Evolutionary conservation across 1,140 invertebrate genomes (phyloP).

Genomic region (Tribolium castaneum): DNA sequence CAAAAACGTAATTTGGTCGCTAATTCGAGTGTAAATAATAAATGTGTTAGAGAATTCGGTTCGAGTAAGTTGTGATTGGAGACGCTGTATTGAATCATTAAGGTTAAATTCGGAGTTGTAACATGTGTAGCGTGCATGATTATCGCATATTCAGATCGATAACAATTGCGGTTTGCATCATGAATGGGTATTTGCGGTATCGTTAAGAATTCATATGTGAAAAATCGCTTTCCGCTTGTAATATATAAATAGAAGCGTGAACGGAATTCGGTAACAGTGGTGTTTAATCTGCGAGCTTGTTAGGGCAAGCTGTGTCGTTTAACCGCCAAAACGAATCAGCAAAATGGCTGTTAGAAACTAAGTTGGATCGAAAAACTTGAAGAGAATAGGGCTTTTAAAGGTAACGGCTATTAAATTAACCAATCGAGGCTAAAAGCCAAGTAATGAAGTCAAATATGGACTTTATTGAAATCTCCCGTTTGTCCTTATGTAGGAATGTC

Average conservation of each 20-base stretch:
- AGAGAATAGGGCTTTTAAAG: slow-evolving; percentile 27
- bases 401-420: slow-evolving; percentile 34
- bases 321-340: slow-evolving; percentile 33
- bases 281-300: slow-evolving; percentile 28
- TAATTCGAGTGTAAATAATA: slow-evolving; percentile 12
- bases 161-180: slow-evolving; percentile 16
- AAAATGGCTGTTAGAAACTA: slow-evolving; percentile 34
- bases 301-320: slow-evolving; percentile 29
- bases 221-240: neutral
- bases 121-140: slow-evolving; percentile 8
- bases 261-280: slow-evolving; percentile 16
- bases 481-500: slow-evolving; percentile 34
- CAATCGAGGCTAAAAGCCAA: slow-evolving; percentile 21
- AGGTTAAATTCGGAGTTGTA: slow-evolving; percentile 8
- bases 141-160: slow-evolving; percentile 10
- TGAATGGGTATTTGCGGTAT: neutral
- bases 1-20: slow-evolving; percentile 14
- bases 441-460: slow-evolving; percentile 32
- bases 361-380: slow-evolving; percentile 32
- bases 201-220: slow-evolving; percentile 27
- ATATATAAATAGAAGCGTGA: slow-evolving; percentile 31
- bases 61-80: neutral
- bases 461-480: slow-evolving; percentile 37
- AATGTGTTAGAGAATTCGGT: neutral
- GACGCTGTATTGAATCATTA: slow-evolving; percentile 25